Evolutionary conservation across 2,888 invertebrate species (phyloP).

Genomic region (Diogma glabrata): DNA sequence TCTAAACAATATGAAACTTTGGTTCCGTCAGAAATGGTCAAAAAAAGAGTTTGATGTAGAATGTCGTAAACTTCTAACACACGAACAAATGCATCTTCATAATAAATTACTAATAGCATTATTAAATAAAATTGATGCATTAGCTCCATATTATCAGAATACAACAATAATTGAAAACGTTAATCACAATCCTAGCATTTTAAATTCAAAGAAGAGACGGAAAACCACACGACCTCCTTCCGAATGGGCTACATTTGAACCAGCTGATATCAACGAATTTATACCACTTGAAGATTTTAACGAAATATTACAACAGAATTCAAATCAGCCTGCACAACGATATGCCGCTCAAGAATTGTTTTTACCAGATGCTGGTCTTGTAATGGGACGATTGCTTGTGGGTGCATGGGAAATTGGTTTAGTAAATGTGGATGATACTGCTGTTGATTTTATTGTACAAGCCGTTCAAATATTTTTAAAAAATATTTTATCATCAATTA

Average conservation of each 20-base stretch:
- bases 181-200: constrained; percentile 25
- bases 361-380: constrained; percentile 72
- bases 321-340: constrained; percentile 32
- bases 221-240: constrained; percentile 40
- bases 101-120: constrained; percentile 74
- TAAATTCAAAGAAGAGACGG: constrained; percentile 38
- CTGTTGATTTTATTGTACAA: constrained; percentile 69
- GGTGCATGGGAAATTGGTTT: constrained; percentile 84
- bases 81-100: constrained; percentile 68
- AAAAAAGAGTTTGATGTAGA: constrained; percentile 76
- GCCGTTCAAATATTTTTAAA: constrained; percentile 72
- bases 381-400: constrained; percentile 70
- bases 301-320: constrained; percentile 27
- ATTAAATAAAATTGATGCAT: constrained; percentile 54
- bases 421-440: constrained; percentile 71
- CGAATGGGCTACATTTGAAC: constrained; percentile 48
- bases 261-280: constrained; percentile 47
- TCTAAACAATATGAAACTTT: constrained; percentile 58
- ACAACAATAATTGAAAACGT: background rate
- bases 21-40: constrained; percentile 63
- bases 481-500: constrained; percentile 64
- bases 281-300: constrained; percentile 38
- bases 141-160: constrained; percentile 23
- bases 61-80: constrained; percentile 58
- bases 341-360: constrained; percentile 63